Base-by-base conservation (phyloP, 2,113 vertebrate genomes). In the Tychaedon coryphoeus region DNA sequence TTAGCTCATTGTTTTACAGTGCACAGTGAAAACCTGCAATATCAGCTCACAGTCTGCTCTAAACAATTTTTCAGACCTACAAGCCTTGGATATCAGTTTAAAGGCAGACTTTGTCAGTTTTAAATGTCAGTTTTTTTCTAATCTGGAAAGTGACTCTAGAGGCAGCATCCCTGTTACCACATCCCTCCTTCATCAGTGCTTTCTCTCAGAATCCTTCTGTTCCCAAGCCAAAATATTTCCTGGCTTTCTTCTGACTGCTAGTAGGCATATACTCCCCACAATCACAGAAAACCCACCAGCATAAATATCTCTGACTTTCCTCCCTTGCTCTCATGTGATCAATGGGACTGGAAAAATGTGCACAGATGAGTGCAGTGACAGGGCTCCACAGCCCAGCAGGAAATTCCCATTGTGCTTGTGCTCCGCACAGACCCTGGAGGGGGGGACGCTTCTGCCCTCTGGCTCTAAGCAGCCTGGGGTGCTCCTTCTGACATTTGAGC, bases 81-180 rank as follows among this genome's bases (percentile, higher is more conserved):
- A 61, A 60, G 70, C 9, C 58, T 86, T 74, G 18, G 45, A 50
- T 84, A 28, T 23, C 79, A 74, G 25, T 86, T 83, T 73, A 54
- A 90, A 92, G 78, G 18, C 47, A 93, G 16, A 14, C 38, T 94
- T 74, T 62, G 18, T 38, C 38, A 70, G 18, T 78, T 90, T 62
- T 40, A 90, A 92, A 81, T 38, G 34, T 66, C 29, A 61, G 2
- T 2, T 1, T 36, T 90, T 73, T 72, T 19, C 40, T 81, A 28
- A 31, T 74, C 43, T 81, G 31, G 48, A 40, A 86, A 92, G 43
- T 16, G 31, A 72, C 28, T 80, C 62, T 75, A 69, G 77, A 82
- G 75, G 75, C 64, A 92, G 9, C 31, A 77, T 64, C 43, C 26
- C 19, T 50, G 20, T 17, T 73, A 62, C 43, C 29, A 33, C 24